phyloP scores from a whole-genome alignment of 2,888 invertebrate genomes.

The Psylliodes chrysocephalus region DNA sequence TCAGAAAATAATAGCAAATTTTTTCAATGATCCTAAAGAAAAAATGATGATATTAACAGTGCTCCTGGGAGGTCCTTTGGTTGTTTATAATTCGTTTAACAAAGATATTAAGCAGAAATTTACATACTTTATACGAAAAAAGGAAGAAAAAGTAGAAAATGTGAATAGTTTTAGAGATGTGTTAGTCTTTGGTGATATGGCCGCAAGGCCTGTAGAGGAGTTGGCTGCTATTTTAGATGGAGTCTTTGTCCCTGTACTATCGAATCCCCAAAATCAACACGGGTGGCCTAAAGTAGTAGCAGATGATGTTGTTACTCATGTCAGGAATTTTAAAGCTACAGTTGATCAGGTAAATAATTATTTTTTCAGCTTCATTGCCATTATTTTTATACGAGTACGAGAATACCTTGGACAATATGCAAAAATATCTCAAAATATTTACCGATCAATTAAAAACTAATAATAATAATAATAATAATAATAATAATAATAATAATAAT shows the following conservation, averaged over 20 bases:
- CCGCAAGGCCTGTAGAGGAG: constrained; percentile 77
- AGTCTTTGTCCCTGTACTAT: constrained; percentile 77
- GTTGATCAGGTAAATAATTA: constrained; percentile 69
- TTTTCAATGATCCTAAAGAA: constrained; percentile 65
- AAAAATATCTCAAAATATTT: no score
- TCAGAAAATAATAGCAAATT: constrained; percentile 68
- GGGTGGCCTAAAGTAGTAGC: constrained; percentile 80
- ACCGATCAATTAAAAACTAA: no score
- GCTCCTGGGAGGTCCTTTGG: constrained; percentile 72
- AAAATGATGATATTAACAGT: constrained; percentile 71
- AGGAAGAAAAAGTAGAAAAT: constrained; percentile 69
- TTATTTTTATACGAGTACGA: background rate
- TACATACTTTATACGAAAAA: constrained; percentile 80
- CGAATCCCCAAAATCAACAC: constrained; percentile 75
- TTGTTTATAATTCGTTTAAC: constrained; percentile 73
- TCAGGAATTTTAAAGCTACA: constrained; percentile 74
- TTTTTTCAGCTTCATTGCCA: background rate
- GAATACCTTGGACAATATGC: no score
- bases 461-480: no score
- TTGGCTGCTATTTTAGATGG: constrained; percentile 70
- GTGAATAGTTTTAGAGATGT: constrained; percentile 67
- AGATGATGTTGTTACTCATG: constrained; percentile 77
- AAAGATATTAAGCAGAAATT: constrained; percentile 72
- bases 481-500: no score
- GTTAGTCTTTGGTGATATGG: constrained; percentile 77